Percentiles rank a stretch among this genome's conserved stretches.
Evolutionary conservation across 2,888 invertebrate genomes (phyloP).

Genomic region (Oxystoma pomonae): DNA sequence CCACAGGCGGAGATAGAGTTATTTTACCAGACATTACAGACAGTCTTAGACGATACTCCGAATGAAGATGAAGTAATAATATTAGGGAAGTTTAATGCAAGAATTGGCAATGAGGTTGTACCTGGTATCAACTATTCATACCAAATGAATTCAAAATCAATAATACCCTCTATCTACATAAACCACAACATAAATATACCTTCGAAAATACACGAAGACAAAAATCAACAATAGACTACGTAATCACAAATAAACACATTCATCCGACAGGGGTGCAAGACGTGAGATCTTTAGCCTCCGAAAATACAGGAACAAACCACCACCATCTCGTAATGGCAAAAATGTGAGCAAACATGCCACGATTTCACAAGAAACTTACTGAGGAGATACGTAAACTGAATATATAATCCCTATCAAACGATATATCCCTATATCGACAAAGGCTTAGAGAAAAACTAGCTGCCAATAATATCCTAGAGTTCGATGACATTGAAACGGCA

Average conservation of each 20-base stretch:
- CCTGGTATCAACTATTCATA: background rate
- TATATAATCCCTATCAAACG: no score
- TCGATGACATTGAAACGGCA: no score
- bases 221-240: background rate
- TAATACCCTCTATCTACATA: conserved; percentile 1
- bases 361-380: no score
- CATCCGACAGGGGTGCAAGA: background rate
- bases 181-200: background rate
- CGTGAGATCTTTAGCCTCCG: background rate
- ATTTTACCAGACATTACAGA: conserved; percentile 1
- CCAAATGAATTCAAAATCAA: background rate
- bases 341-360: no score
- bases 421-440: no score
- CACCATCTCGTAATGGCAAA: no score
- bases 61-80: background rate
- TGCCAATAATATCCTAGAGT: no score
- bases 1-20: conserved; percentile 1
- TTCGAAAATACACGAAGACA: background rate
- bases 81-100: background rate
- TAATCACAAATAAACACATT: background rate
- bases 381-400: no score
- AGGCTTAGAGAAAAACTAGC: no score
- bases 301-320: background rate
- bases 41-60: background rate
- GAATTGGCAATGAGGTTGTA: background rate